These are phyloP conservation scores for Petrocephalus schoutedeni DNA, from an alignment of 2,797 vertebrate genomes.

Conservation along the genomic window DNA sequence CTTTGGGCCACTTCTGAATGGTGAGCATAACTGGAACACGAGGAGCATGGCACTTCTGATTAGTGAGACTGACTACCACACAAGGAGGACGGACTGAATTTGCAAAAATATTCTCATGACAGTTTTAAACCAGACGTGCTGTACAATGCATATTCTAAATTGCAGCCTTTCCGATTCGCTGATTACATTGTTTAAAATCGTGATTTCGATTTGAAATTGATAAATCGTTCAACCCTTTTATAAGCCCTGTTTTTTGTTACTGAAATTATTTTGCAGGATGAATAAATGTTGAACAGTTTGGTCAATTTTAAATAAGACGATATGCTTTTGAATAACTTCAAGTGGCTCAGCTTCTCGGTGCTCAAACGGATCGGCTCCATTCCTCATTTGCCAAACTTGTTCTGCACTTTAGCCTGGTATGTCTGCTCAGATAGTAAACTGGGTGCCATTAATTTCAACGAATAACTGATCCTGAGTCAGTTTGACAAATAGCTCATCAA, in stretches of 20 bases:
- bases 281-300: background rate
- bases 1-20: no score
- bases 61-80: no score
- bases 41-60: no score
- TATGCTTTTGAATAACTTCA: background rate
- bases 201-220: no score
- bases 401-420: background rate
- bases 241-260: background rate
- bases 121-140: no score
- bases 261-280: background rate
- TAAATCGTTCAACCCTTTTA: background rate
- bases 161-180: no score
- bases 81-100: no score
- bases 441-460: slow-evolving; percentile 15
- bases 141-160: no score
- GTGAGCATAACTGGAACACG: no score
- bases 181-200: no score
- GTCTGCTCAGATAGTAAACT: slow-evolving; percentile 11
- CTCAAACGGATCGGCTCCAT: background rate
- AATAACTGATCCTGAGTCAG: slow-evolving; percentile 15
- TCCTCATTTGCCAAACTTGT: slow-evolving; percentile 1
- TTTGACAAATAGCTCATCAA: slow-evolving; percentile 20
- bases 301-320: background rate
- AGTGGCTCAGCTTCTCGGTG: background rate
- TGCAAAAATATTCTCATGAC: no score